phyloP scores from a whole-genome alignment of 1,140 invertebrate genomes.

The Muscidifurax raptorellus region DNA sequence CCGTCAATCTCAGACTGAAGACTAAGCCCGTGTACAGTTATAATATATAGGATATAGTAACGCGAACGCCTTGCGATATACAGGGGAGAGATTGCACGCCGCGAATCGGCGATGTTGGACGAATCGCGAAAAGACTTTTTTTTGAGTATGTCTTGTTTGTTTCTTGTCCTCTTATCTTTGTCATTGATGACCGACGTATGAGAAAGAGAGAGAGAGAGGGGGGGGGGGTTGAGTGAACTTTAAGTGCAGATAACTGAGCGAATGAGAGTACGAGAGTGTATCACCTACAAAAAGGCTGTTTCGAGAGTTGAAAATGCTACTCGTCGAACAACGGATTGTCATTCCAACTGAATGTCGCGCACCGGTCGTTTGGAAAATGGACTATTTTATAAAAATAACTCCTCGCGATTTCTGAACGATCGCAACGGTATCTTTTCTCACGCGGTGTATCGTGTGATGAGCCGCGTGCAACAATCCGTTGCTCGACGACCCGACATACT shows the following conservation, averaged over 20 bases:
- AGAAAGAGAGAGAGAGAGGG: no score
- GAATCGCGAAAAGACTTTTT: slow-evolving; percentile 5
- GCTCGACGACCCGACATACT: not conserved
- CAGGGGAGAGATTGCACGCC: not conserved
- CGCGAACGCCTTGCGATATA: not conserved
- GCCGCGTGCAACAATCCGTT: not conserved
- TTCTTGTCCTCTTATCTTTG: not conserved
- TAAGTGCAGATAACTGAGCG: not conserved
- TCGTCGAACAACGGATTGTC: not conserved
- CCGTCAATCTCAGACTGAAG: not conserved
- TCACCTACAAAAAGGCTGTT: not conserved
- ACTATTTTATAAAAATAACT: no score
- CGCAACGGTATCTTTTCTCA: not conserved
- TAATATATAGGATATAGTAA: not conserved
- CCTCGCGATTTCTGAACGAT: no score
- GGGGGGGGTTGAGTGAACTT: no score
- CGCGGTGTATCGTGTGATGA: no score
- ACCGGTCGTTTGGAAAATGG: not conserved
- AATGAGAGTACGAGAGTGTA: not conserved
- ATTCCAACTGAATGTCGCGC: not conserved
- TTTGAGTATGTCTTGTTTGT: not conserved
- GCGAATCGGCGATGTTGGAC: not conserved
- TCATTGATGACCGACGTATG: no score
- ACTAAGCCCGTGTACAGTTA: not conserved
- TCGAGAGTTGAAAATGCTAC: not conserved